A percentile compares a stretch with the other conserved stretches of the same genome.
phyloP scores from a whole-genome alignment of 2,888 invertebrate species.

The Drosophila neonasuta region DNA sequence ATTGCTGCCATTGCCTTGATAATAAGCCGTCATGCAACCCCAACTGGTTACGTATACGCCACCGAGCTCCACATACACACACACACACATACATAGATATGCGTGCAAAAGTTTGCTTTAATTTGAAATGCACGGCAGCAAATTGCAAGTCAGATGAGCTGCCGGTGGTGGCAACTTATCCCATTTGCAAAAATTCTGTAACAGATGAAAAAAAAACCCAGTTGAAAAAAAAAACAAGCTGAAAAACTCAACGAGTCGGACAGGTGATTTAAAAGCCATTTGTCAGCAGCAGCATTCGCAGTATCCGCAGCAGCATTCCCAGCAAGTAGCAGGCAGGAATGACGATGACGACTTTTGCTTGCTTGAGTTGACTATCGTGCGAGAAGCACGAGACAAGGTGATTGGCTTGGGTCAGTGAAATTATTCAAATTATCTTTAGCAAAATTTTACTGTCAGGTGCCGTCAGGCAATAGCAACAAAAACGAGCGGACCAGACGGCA shows the following conservation, averaged over 20 bases:
- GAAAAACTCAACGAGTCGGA: slow-evolving; percentile 43
- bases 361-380: slow-evolving; percentile 6
- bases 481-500: slow-evolving; percentile 22
- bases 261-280: slow-evolving; percentile 77
- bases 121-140: slow-evolving; percentile 45
- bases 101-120: slow-evolving; percentile 32
- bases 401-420: slow-evolving; percentile 75
- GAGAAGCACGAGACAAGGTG: slow-evolving; percentile 29
- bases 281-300: slow-evolving; percentile 54
- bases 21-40: slow-evolving; percentile 65
- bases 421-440: slow-evolving; percentile 73
- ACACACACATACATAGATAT: slow-evolving; percentile 8
- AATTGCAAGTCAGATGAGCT: slow-evolving; percentile 47
- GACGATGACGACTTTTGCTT: slow-evolving; percentile 30
- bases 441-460: slow-evolving; percentile 71
- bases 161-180: slow-evolving; percentile 9
- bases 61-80: not conserved
- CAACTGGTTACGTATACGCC: slow-evolving; percentile 53
- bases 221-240: slow-evolving; percentile 14
- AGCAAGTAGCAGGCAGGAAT: slow-evolving; percentile 6
- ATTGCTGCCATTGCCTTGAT: slow-evolving; percentile 65
- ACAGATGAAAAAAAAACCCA: slow-evolving; percentile 2
- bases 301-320: slow-evolving; percentile 19
- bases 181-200: slow-evolving; percentile 13
- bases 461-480: slow-evolving; percentile 38